Evolutionary conservation across 2,888 invertebrate genomes (phyloP).

Genomic region (Tricholauxania praeusta): DNA sequence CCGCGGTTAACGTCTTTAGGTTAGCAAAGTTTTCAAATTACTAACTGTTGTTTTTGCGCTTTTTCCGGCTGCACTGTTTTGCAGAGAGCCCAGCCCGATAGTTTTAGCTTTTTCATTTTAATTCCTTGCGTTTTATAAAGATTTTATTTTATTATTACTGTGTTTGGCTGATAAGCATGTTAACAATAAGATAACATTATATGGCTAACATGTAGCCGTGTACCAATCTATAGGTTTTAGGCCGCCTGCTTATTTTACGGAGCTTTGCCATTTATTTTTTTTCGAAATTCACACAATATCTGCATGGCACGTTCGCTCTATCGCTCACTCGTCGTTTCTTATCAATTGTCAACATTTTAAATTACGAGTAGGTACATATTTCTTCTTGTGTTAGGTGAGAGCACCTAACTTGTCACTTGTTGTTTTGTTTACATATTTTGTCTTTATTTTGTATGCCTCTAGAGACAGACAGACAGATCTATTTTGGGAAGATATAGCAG

Average conservation of each 20-base stretch:
- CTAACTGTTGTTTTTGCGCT: conserved; percentile 9
- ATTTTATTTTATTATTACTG: not conserved
- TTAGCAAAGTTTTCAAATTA: conserved; percentile 36
- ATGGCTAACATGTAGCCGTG: not conserved
- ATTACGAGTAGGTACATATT: too few relatives aligned
- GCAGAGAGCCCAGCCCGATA: not conserved
- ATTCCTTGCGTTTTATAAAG: not conserved
- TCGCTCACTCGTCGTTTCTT: not conserved
- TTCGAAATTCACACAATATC: too few relatives aligned
- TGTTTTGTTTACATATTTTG: too few relatives aligned
- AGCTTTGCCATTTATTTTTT: not conserved
- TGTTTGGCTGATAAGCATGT: conserved; percentile 7
- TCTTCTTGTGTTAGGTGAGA: too few relatives aligned
- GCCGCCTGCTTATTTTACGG: not conserved
- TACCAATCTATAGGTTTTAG: not conserved
- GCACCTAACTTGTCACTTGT: too few relatives aligned
- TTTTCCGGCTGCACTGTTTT: not conserved
- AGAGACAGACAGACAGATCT: too few relatives aligned
- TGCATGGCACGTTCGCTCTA: too few relatives aligned
- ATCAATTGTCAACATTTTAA: not conserved
- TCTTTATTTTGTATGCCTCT: too few relatives aligned
- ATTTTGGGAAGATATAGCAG: too few relatives aligned
- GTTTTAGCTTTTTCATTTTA: not conserved
- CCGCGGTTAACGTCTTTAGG: conserved; percentile 37
- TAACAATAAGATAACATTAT: conserved; percentile 17